Percentiles rank a stretch among this genome's conserved stretches.
Evolutionary conservation across 1,140 invertebrate species (phyloP).

Genomic region (Panagrolaimus sp.): DNA sequence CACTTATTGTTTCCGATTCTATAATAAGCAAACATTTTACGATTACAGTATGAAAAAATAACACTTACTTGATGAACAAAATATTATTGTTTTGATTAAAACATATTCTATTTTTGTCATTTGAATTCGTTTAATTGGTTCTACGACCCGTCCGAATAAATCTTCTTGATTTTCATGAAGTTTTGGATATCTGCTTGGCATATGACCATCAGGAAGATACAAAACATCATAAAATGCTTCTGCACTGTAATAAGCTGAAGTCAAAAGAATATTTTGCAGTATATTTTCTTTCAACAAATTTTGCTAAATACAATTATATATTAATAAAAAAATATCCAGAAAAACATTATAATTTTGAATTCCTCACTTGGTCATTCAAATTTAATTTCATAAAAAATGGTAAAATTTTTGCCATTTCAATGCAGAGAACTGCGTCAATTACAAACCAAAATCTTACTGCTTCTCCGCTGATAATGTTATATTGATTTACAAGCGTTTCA

Average conservation of each 20-base stretch:
- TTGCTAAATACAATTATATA: not conserved
- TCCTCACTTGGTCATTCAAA: not conserved
- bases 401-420: not conserved
- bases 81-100: not conserved
- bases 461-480: no score
- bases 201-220: not conserved
- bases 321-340: no score
- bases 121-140: not conserved
- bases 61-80: not conserved
- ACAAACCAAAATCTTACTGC: not conserved
- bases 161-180: not conserved
- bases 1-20: no score
- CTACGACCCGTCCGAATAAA: not conserved
- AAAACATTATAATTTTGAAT: not conserved
- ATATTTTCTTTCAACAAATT: not conserved
- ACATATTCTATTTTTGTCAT: slow-evolving; percentile 4
- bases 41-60: no score
- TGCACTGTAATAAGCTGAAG: not conserved
- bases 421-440: not conserved
- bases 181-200: not conserved
- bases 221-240: not conserved
- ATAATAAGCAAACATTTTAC: not conserved
- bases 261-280: not conserved
- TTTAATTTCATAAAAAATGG: not conserved
- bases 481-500: not conserved